phyloP scores from a whole-genome alignment of 2,113 vertebrate species.

The Lota lota region DNA sequence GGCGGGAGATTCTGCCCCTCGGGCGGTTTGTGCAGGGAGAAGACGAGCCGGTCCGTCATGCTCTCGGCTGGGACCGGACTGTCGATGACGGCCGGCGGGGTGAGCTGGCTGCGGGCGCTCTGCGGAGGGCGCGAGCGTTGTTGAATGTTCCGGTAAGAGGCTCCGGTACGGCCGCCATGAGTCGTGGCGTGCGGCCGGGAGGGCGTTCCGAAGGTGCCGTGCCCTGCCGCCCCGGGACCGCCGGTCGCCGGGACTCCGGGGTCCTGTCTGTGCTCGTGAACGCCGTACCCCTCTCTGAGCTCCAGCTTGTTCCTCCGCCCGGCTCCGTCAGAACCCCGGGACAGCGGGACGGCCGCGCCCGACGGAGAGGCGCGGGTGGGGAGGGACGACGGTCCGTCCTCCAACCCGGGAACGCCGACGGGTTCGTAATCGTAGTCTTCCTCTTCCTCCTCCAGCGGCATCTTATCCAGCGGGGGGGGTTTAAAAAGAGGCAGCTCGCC shows the following conservation, averaged over 20 bases:
- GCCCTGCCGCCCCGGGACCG: slow-evolving; percentile 23
- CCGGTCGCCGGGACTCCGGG: slow-evolving; percentile 34
- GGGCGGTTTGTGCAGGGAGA: slow-evolving; percentile 28
- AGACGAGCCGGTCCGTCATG: slow-evolving; percentile 13
- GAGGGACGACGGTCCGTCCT: slow-evolving; percentile 5
- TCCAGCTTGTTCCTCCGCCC: slow-evolving; percentile 49
- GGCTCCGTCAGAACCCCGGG: slow-evolving; percentile 16
- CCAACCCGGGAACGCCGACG: slow-evolving; percentile 34
- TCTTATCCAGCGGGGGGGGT: slow-evolving; percentile 19
- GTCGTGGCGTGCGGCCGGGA: slow-evolving; percentile 34
- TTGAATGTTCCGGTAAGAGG: too few species aligned
- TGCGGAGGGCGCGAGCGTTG: neutral
- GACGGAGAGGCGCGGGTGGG: slow-evolving; percentile 30
- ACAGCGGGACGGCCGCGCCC: slow-evolving; percentile 8
- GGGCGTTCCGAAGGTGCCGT: slow-evolving; percentile 30
- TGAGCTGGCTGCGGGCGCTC: slow-evolving; percentile 9
- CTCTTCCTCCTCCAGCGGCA: slow-evolving; percentile 46
- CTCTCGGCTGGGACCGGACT: slow-evolving; percentile 1
- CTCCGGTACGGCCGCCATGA: neutral
- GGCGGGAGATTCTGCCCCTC: slow-evolving; percentile 10
- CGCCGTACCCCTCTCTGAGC: slow-evolving; percentile 58
- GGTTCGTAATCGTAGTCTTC: slow-evolving; percentile 68
- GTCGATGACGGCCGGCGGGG: slow-evolving; percentile 16
- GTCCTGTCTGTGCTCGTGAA: slow-evolving; percentile 43
- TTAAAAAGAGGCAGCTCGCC: slow-evolving; percentile 59